Base-by-base conservation (phyloP, 2,113 vertebrate genomes). In the Camelus dromedarius region DNA sequence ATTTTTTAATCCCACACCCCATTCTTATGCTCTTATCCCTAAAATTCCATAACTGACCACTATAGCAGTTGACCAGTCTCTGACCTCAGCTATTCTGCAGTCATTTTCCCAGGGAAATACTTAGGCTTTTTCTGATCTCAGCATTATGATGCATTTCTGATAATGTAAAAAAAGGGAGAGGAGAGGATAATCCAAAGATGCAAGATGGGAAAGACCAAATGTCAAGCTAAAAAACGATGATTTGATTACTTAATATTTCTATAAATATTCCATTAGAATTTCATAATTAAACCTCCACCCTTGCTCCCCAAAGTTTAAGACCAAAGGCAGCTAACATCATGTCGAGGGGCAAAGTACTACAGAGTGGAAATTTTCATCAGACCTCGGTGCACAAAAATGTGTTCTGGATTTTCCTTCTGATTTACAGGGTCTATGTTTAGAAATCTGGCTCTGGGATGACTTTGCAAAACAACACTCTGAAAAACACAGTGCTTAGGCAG, bases 301-400 rank as follows among this genome's bases (percentile, higher is more conserved):
- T 0, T 8, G 2, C 2, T 91, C 30, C 28, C 56, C 52, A 88
- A 50, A 56, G 38, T 95, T 97, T 48, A 92, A 96, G 38, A 73
- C 38, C 91, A 87, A 66, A 62, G 52, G 38, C 88, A 94, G 26
- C 60, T 52, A 72, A 66, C 14, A 22, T 54, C 38, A 26, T 73
- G 76, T 56, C 80, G 38, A 91, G 66, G 3, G 15, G 77, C 28
- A 58, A 75, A 97, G n/a, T 73, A 62, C 18, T 54, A 92, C 19
- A 92, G 60, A 93, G 26, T 95, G 96, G 95, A 97, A 97, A 97
- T 97, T 98, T 98, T 94, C n/a, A 82, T 96, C 42, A 96, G 86
- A 96, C 92, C 75, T 95, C 26, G 3, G 12, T 93, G 24, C 69
- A 90, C 35, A 91, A 92, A 96, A 94, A 88, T 75, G 28, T 70